Percentiles rank a stretch among this genome's conserved stretches.
These are phyloP conservation scores for Mastomys coucha DNA, from an alignment of 2,113 vertebrate genomes.

Conservation along the genomic window DNA sequence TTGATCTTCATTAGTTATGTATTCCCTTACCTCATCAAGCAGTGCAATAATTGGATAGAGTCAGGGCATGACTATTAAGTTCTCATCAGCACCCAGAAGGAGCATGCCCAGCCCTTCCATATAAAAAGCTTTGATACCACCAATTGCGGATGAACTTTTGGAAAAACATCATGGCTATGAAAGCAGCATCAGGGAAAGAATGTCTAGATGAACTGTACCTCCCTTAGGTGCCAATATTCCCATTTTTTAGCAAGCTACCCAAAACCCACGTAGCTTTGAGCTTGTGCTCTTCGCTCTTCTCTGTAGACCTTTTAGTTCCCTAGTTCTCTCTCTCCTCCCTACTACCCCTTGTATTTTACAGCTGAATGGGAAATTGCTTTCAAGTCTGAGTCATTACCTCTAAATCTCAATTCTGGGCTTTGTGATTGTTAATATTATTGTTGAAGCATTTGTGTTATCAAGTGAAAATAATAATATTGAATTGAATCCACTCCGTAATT, in stretches of 20 bases:
- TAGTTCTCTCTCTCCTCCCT: fast-evolving
- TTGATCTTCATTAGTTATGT: not conserved
- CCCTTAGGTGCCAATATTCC: not conserved
- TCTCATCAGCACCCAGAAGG: not conserved
- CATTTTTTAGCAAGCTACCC: not conserved
- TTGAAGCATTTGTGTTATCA: not conserved
- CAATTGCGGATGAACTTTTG: not conserved
- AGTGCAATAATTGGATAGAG: not conserved
- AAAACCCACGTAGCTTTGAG: not conserved
- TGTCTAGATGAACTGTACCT: not conserved
- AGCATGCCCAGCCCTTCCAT: not conserved
- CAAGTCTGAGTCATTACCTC: not conserved
- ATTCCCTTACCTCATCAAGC: fast-evolving
- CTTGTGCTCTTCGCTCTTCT: fast-evolving
- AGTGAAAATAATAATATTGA: not conserved
- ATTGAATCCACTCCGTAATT: not conserved
- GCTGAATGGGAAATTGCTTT: not conserved
- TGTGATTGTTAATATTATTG: not conserved
- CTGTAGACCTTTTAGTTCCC: not conserved
- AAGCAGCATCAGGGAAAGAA: not conserved
- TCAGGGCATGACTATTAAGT: not conserved
- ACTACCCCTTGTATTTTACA: not conserved
- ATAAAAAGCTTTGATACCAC: not conserved
- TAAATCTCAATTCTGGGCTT: conserved; percentile 35
- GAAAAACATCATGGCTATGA: not conserved